Conservation (phyloP, 2,888 invertebrate genomes). For the Polyploca ridens region DNA sequence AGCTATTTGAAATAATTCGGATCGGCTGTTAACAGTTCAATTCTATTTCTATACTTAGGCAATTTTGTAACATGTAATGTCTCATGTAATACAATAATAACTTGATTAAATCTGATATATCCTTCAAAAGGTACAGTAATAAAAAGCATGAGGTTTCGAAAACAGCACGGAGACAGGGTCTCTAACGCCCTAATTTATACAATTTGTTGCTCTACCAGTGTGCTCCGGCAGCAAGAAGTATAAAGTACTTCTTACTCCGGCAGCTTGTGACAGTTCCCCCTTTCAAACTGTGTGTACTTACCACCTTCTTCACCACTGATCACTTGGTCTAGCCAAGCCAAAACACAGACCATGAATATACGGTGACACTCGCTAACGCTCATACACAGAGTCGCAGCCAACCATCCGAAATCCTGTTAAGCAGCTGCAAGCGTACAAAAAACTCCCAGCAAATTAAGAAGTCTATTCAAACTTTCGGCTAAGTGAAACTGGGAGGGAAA, state of each 20-base stretch:
- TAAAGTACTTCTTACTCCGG: too few species aligned
- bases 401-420: background rate
- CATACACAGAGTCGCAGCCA: background rate
- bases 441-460: constrained; percentile 6
- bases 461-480: constrained; percentile 1
- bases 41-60: background rate
- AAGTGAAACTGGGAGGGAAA: background rate
- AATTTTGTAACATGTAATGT: background rate
- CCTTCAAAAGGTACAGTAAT: background rate
- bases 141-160: background rate
- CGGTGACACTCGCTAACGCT: background rate
- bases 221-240: too few species aligned
- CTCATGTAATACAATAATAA: background rate
- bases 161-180: too few species aligned
- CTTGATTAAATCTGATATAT: background rate
- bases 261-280: too few species aligned
- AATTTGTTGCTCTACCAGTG: too few species aligned
- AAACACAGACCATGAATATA: too few species aligned
- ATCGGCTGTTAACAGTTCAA: background rate
- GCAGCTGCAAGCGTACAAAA: constrained; percentile 3
- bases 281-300: too few species aligned
- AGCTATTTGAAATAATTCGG: background rate
- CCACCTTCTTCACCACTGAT: too few species aligned
- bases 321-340: too few species aligned
- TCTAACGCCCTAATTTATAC: too few species aligned